Percentiles rank a stretch among this genome's conserved stretches.
Conservation (phyloP, 1,140 invertebrate genomes). For the Potamilus streckersoni region DNA sequence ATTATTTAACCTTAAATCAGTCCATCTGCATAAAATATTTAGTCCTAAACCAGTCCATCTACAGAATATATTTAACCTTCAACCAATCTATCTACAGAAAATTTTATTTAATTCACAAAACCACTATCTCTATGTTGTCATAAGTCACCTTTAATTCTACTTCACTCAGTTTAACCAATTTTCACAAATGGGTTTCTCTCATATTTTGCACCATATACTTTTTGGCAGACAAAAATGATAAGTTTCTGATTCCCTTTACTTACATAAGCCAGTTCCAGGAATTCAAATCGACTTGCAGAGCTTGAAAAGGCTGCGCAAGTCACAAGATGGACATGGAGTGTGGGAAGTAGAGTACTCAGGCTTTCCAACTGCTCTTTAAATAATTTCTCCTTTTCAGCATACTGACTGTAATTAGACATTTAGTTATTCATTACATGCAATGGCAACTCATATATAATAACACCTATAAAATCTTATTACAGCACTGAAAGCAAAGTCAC, state of each 20-base stretch:
- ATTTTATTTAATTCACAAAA: too few relatives aligned
- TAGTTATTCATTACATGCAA: neutral
- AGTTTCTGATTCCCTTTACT: conserved; percentile 22
- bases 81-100: too few relatives aligned
- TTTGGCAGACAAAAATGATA: neutral
- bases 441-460: too few relatives aligned
- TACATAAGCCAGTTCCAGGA: conserved; percentile 60
- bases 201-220: neutral
- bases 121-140: too few relatives aligned
- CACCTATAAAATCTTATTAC: too few relatives aligned
- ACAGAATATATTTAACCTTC: too few relatives aligned
- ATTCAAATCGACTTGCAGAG: conserved; percentile 62
- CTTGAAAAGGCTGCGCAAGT: conserved; percentile 58
- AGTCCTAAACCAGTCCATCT: too few relatives aligned
- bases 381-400: conserved; percentile 51
- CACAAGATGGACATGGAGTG: conserved; percentile 60
- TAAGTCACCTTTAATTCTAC: too few relatives aligned
- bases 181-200: neutral
- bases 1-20: too few relatives aligned
- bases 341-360: conserved; percentile 56
- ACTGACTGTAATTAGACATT: conserved; percentile 50
- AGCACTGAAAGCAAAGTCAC: too few relatives aligned
- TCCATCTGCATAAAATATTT: too few relatives aligned
- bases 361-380: conserved; percentile 56
- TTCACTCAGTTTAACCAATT: too few relatives aligned